Base-by-base conservation (phyloP, 35 echinoderm and acorn worm species). In the Eucidaris tribuloides region DNA sequence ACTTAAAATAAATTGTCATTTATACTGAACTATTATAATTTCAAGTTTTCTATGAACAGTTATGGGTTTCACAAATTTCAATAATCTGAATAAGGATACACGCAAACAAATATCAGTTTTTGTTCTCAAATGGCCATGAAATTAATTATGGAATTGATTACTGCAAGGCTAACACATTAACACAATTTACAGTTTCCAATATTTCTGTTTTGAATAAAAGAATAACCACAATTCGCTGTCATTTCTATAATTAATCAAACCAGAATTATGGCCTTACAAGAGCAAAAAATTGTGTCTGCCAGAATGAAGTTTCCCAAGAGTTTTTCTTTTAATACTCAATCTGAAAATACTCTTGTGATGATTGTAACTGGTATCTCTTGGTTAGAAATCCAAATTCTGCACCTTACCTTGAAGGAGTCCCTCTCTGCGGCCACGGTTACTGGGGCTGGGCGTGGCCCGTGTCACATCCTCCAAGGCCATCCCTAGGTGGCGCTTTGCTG, bases 401-500 rank as follows among this genome's bases (percentile, higher is more conserved):
- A 4, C 25, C 52, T 35, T 62, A 86, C 84, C 82, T 86, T 24
- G 20, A 14, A 18, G 84, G 84, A 30, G 84, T 86, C 84, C 84
- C 37, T 59, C 71, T 61, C 52, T 78, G 5, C 49, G 65, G 19
- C 50, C 36, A 14, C 84, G 25, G 45, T 52, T 57, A 35, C 43
- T 52, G 27, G 49, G 46, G 5, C 24, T 76, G 19, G 85, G 76
- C 34, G 40, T 63, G 25, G 86, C 50, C 29, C 31, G 31, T 44
- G 58, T 41, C 13, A 81, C 58, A 19, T 72, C 65, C 14, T 89
- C 86, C 30, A 94, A 76, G 30, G 81, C 76, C 17, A 64, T 13
- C 11, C 86, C 86, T 17, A 94, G 82, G 34, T 94, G 86, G 40
- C 92, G 66, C 61, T 85, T 94, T 32, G 92, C 86, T 18, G 71